Evolutionary conservation across 1,140 invertebrate genomes (phyloP).

Genomic region (Caenorhabditis brenneri): DNA sequence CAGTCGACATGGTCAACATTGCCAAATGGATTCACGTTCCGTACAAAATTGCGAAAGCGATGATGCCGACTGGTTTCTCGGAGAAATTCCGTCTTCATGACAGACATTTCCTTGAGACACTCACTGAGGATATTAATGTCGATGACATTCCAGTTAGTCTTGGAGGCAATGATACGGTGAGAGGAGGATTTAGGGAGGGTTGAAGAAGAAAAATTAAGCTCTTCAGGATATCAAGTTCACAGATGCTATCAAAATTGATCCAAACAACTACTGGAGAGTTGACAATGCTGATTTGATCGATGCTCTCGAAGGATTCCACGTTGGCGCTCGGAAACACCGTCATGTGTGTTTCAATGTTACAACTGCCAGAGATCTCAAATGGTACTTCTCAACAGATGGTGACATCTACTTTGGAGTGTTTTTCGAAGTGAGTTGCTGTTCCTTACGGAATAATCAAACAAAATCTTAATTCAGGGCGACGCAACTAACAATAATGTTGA

Average conservation of each 20-base stretch:
- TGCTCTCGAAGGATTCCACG: constrained; percentile 60
- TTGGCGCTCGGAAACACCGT: constrained; percentile 62
- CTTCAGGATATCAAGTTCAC: constrained; percentile 66
- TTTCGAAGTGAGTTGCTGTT: constrained; percentile 56
- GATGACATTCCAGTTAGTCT: constrained; percentile 66
- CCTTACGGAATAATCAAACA: constrained; percentile 33
- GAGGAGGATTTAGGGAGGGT: not conserved
- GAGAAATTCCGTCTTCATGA: constrained; percentile 69
- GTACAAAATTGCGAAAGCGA: constrained; percentile 61
- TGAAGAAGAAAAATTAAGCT: not conserved
- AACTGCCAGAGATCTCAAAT: constrained; percentile 57
- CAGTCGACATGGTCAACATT: constrained; percentile 70
- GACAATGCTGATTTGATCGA: constrained; percentile 54
- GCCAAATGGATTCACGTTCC: constrained; percentile 70
- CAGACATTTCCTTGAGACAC: constrained; percentile 61
- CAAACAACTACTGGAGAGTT: constrained; percentile 62
- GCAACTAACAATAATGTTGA: constrained; percentile 47
- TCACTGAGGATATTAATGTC: constrained; percentile 62
- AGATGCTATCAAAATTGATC: constrained; percentile 57
- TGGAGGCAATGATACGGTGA: constrained; percentile 64
- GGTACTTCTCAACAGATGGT: constrained; percentile 69
- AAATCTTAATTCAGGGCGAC: not conserved
- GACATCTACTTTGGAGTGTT: constrained; percentile 70
- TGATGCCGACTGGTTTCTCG: constrained; percentile 70
- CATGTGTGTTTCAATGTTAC: constrained; percentile 59